phyloP scores from a whole-genome alignment of 2,113 vertebrate species.

The Mustela lutreola region DNA sequence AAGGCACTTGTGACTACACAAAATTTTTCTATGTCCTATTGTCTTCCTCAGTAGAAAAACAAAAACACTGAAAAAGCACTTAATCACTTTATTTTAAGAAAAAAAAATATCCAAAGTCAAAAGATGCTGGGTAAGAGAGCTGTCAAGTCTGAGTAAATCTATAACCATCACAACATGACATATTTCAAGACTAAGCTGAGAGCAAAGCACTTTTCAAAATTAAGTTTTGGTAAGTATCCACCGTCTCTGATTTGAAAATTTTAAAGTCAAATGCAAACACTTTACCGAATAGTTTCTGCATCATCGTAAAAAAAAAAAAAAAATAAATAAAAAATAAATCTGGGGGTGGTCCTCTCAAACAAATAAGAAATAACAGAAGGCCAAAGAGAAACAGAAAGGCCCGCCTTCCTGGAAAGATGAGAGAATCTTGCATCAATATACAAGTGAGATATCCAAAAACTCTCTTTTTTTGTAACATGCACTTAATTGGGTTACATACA shows the following conservation, averaged over 20 bases:
- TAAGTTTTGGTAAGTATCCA: neutral
- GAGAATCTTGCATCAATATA: neutral
- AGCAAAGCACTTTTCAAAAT: slow-evolving; percentile 13
- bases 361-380: neutral
- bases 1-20: neutral
- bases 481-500: neutral
- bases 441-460: neutral
- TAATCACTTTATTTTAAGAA: neutral
- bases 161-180: neutral
- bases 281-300: neutral
- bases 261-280: neutral
- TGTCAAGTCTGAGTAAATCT: neutral
- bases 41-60: neutral
- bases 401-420: neutral
- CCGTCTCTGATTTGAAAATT: neutral
- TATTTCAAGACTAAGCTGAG: neutral
- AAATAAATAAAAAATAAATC: neutral
- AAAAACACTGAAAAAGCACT: neutral
- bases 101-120: slow-evolving; percentile 31
- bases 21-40: neutral
- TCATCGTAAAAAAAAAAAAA: neutral
- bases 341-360: neutral
- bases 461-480: neutral
- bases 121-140: neutral
- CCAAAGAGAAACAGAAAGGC: neutral